These are phyloP conservation scores for Lophura nycthemera DNA, from an alignment of 2,113 vertebrate species.

Conservation along the genomic window DNA sequence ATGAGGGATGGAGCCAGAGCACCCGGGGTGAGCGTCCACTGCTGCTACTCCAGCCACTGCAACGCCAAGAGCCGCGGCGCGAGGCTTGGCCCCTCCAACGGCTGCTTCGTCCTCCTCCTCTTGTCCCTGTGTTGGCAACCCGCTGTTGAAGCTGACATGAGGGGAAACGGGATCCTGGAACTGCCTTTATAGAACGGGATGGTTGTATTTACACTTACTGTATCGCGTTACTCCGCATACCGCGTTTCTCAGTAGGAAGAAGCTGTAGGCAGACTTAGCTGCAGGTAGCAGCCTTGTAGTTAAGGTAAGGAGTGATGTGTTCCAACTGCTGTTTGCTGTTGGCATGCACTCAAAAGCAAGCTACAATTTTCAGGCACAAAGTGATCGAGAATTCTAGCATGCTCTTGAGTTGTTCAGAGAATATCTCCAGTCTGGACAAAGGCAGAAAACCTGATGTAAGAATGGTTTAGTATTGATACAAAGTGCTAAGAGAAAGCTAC, in stretches of 20 bases:
- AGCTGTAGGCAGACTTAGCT: conserved; percentile 25
- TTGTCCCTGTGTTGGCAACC: conserved; percentile 28
- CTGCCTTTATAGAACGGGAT: conserved; percentile 1
- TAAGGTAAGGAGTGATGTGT: neutral
- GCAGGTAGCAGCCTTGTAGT: neutral
- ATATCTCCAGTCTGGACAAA: accelerated
- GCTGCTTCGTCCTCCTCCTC: conserved; percentile 29
- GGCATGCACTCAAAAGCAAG: neutral
- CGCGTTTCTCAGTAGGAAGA: neutral
- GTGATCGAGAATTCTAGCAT: conserved; percentile 10
- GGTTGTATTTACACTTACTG: neutral
- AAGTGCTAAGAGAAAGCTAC: neutral
- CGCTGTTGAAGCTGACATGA: conserved; percentile 62
- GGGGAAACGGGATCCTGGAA: neutral
- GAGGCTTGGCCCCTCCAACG: neutral
- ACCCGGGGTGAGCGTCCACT: conserved; percentile 84
- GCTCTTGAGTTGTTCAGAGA: neutral
- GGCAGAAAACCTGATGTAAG: neutral
- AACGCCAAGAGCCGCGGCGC: conserved; percentile 76
- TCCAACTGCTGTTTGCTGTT: neutral
- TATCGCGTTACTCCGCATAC: neutral
- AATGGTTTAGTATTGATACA: neutral
- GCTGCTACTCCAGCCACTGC: conserved; percentile 89
- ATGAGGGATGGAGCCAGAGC: conserved; percentile 82
- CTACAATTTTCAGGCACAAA: conserved; percentile 9